Base-by-base conservation (phyloP, 1,140 invertebrate genomes). In the Temnothorax curvispinosus region DNA sequence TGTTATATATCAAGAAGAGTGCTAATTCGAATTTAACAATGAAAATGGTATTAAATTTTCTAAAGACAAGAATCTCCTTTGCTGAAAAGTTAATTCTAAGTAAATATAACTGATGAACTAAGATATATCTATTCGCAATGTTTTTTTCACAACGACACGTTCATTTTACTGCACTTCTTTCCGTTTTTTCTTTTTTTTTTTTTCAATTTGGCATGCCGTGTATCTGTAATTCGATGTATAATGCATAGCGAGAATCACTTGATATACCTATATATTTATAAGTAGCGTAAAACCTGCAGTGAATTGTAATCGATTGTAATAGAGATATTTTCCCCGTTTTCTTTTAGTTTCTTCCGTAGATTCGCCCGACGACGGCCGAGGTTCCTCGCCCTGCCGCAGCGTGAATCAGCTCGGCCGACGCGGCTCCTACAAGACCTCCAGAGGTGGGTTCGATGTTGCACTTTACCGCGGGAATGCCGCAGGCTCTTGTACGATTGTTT, bases 371-470 rank as follows among this genome's bases (percentile, higher is more conserved):
- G 98, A 98, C 91, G 97, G 97, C 92, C 96, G 97, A 94, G 97
- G 96, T 86, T 96, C 97, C 91, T 97, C 97, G 0, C 97, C 97
- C 21, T 97, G 96, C 93, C 96, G 97, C 93, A 97, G 96, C 81
- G 95, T 96, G 78, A 97, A 96, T 91, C 96, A 96, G 89, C 96
- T 98, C 76, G 97, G 97, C 85, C 96, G 98, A 38, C 96, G 97
- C 87, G 97, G 97, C 94, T 98, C 97, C n/a, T 98, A 98, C 95
- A 98, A 98, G 96, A 98, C 97, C 65, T 98, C 97, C 87, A 95
- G 97, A 97, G 98, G 97, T 98, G 93, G 96, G 96, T 96, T 93
- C 89, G 85, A 81, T 67, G 77, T 90, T 71, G 47, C 2, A 74
- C 6, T 65, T 60, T 60, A 84, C 0, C 69, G 80, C 75, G 58